These are phyloP conservation scores for Anthrax anthrax DNA, from an alignment of 2,888 invertebrate genomes.

Conservation along the genomic window DNA sequence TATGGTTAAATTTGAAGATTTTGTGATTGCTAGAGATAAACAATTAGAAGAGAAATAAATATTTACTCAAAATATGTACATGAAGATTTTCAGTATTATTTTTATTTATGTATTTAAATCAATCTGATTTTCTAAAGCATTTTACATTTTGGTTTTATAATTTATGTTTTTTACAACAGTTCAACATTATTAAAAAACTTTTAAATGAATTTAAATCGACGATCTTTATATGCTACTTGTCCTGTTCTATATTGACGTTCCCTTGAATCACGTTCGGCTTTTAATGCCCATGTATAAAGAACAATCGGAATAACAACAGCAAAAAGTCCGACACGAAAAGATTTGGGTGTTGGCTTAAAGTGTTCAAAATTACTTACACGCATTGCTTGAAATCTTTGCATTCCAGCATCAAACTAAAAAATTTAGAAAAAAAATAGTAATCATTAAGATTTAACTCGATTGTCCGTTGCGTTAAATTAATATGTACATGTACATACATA, in stretches of 20 bases:
- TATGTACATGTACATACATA: background rate
- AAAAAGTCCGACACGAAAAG: slow-evolving; percentile 38
- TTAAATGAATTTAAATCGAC: slow-evolving; percentile 52
- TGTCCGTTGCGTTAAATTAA: background rate
- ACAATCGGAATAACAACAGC: slow-evolving; percentile 43
- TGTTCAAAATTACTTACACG: slow-evolving; percentile 47
- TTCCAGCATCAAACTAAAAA: slow-evolving; percentile 67
- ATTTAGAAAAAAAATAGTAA: slow-evolving; percentile 45
- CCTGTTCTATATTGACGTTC: slow-evolving; percentile 52
- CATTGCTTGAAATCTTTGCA: slow-evolving; percentile 61
- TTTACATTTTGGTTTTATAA: too few relatives aligned
- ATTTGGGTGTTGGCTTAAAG: slow-evolving; percentile 50
- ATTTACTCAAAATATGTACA: too few relatives aligned
- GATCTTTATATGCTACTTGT: slow-evolving; percentile 60
- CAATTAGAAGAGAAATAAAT: slow-evolving; percentile 78
- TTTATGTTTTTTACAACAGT: too few relatives aligned
- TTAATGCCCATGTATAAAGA: slow-evolving; percentile 39
- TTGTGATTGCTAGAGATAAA: slow-evolving; percentile 80
- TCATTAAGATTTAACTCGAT: background rate
- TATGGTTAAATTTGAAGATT: slow-evolving; percentile 95
- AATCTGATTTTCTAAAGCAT: background rate
- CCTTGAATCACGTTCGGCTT: slow-evolving; percentile 37
- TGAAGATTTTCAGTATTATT: too few relatives aligned
- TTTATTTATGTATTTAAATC: too few relatives aligned
- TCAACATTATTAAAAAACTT: slow-evolving; percentile 5